Evolutionary conservation across 2,113 vertebrate species (phyloP), one percentile per base, ranked within the genome.

Genomic region (Ovibos moschatus): DNA sequence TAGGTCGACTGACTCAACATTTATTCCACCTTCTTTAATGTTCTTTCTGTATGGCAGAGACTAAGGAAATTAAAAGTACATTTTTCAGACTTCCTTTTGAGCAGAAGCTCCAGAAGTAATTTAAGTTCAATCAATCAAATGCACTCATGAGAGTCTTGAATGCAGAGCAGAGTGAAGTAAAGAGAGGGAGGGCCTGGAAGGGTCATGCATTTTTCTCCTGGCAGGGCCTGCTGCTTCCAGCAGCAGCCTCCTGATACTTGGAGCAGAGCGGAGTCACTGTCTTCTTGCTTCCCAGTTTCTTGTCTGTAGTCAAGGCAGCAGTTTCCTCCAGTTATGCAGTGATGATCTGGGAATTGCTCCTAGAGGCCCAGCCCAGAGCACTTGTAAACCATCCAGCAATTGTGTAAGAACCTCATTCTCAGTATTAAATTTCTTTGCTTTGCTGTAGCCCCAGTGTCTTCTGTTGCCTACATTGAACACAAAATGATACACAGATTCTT

Each of bases 71-170:
- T 87, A 43, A 78, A 94, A 79, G 27, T 79, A 50, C 40, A 57
- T 91, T 91, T 97, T 60, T 76, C 47, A 89, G 87, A 82, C n/a
- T 86, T 89, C 47, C 53, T 91, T 85, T 93, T 53, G 53, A 95
- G n/a, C 58, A 67, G 92, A 95, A 64, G 25, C 43, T 87, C 40
- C 47, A 88, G 36, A 78, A 30, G 51, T 62, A 95, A 96, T 93
- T 91, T 90, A 93, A 93, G 57, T 93, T 95, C 36, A 57, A 2
- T 95, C 58, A 88, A 30, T 88, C 51, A 76, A 58, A 62, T 45
- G 3, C 10, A 40, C 55, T 91, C 82, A 25, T 30, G 95, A 92
- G 55, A 87, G 76, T 10, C 67, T 36, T 85, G 50, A 96, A 88
- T 71, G 62, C 53, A 89, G 53, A 89, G 53, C 36, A 83, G 60